These are phyloP conservation scores for Coryphaenoides rupestris DNA, from an alignment of 2,113 vertebrate species.

Conservation along the genomic window DNA sequence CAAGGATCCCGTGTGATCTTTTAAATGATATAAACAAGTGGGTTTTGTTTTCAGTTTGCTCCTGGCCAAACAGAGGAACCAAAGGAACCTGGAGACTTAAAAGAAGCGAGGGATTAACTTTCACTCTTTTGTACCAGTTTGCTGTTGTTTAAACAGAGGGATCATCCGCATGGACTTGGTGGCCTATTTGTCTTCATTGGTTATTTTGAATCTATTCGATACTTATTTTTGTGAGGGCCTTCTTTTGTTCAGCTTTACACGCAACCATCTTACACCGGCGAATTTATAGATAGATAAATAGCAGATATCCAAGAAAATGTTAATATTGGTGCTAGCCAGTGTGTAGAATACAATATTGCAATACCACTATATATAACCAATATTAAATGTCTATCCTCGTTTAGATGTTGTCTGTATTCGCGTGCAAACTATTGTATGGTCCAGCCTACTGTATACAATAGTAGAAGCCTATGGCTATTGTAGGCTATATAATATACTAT, in stretches of 20 bases:
- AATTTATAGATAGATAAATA: too few relatives aligned
- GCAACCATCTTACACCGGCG: too few relatives aligned
- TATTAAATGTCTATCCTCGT: too few relatives aligned
- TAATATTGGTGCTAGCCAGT: too few relatives aligned
- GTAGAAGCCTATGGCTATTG: too few relatives aligned
- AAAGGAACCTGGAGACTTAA: slow-evolving; percentile 70
- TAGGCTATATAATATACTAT: too few relatives aligned
- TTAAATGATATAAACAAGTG: slow-evolving; percentile 77
- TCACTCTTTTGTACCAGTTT: slow-evolving; percentile 79
- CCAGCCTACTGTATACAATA: too few relatives aligned
- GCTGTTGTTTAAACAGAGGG: slow-evolving; percentile 76
- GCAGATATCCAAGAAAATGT: too few relatives aligned
- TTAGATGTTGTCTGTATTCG: too few relatives aligned
- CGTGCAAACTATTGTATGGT: too few relatives aligned
- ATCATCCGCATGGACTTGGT: slow-evolving; percentile 47
- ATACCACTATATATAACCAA: too few relatives aligned
- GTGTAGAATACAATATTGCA: too few relatives aligned
- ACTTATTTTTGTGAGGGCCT: slow-evolving; percentile 75
- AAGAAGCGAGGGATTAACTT: slow-evolving; percentile 76
- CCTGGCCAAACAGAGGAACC: slow-evolving; percentile 63
- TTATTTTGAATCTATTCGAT: slow-evolving; percentile 75
- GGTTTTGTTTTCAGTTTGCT: slow-evolving; percentile 78
- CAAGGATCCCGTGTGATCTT: slow-evolving; percentile 80
- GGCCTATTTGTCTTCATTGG: slow-evolving; percentile 6
- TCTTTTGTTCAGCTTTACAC: slow-evolving; percentile 55